Evolutionary conservation across 2,888 invertebrate species (phyloP).

Genomic region (Loripinus fragilis): DNA sequence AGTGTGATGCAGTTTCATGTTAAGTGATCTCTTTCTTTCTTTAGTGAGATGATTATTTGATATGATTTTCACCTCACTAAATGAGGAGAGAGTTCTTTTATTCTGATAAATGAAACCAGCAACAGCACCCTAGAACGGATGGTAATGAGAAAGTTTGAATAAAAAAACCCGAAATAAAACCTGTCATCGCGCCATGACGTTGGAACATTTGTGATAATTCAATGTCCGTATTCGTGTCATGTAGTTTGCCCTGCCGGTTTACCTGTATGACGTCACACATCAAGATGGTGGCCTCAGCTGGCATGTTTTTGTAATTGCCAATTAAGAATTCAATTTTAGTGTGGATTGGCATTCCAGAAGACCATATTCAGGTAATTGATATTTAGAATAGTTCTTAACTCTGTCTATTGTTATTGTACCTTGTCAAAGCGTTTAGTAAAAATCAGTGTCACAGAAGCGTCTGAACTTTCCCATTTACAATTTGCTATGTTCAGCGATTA

Average conservation of each 20-base stretch:
- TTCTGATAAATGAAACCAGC: no score
- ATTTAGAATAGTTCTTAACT: neutral
- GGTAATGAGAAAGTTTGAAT: no score
- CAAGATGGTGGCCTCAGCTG: neutral
- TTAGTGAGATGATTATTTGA: no score
- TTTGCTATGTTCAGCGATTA: neutral
- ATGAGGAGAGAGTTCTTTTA: no score
- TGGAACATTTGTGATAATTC: no score
- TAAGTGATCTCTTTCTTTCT: no score
- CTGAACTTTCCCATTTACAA: neutral
- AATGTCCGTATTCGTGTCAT: neutral
- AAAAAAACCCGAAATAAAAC: no score
- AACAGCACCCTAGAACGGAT: no score
- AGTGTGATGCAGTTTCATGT: no score
- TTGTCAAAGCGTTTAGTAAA: neutral
- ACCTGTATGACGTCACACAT: neutral
- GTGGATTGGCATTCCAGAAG: neutral
- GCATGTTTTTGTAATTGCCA: neutral
- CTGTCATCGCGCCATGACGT: no score
- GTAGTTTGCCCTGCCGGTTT: neutral
- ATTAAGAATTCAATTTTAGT: neutral
- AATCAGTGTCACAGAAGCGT: neutral
- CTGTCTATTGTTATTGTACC: neutral
- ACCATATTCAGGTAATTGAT: neutral
- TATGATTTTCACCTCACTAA: no score